phyloP scores from a whole-genome alignment of 2,797 vertebrate species.

The Luscinia megarhynchos region DNA sequence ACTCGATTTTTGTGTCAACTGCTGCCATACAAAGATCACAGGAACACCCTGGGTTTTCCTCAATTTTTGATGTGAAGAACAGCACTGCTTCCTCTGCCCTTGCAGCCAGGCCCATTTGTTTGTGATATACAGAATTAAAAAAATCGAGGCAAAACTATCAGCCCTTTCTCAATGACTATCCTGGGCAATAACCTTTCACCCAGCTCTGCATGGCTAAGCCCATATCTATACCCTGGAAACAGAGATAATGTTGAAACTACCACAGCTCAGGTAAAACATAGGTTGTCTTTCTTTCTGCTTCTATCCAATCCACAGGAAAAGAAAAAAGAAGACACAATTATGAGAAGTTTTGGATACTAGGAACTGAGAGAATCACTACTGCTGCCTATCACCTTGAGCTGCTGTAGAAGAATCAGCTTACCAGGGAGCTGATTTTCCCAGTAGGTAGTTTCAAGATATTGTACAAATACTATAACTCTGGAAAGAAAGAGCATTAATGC shows the following conservation, averaged over 20 bases:
- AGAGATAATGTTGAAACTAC: not conserved
- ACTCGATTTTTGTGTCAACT: fast-evolving
- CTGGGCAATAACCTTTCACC: not conserved
- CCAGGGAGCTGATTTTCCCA: not conserved
- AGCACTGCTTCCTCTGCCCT: not conserved
- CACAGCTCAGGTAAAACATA: not conserved
- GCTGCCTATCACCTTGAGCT: not conserved
- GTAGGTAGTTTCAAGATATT: not conserved
- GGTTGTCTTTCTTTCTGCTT: not conserved
- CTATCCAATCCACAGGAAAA: not conserved
- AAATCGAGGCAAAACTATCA: not conserved
- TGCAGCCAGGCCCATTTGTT: not conserved
- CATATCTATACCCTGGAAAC: not conserved
- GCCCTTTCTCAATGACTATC: not conserved
- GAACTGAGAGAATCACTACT: not conserved
- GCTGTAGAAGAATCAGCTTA: not conserved
- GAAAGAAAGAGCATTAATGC: not conserved
- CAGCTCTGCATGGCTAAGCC: not conserved
- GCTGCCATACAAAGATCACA: not conserved
- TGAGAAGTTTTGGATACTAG: not conserved
- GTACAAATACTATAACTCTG: not conserved
- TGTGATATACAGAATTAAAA: not conserved
- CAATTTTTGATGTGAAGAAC: not conserved
- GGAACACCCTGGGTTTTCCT: not conserved
- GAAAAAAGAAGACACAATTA: not conserved